These are phyloP conservation scores for Planiliza haematocheilus DNA, from an alignment of 2,113 vertebrate species.

Conservation along the genomic window DNA sequence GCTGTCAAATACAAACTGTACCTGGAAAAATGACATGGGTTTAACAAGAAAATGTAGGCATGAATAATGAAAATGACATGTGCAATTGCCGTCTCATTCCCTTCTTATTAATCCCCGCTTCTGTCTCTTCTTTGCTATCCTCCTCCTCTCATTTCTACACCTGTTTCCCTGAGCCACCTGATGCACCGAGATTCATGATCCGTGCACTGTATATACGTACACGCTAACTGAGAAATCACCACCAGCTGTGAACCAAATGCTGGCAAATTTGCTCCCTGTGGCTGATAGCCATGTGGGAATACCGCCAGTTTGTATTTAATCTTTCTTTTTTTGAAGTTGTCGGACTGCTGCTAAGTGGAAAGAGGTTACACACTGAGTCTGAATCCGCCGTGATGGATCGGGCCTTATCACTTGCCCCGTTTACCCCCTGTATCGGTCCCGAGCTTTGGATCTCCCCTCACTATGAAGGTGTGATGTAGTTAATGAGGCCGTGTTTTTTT, in stretches of 20 bases:
- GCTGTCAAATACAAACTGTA: too few species aligned
- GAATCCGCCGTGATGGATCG: slow-evolving; percentile 7
- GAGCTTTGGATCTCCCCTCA: slow-evolving; percentile 41
- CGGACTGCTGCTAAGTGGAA: slow-evolving; percentile 21
- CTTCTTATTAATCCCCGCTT: background rate
- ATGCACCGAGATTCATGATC: slow-evolving; percentile 27
- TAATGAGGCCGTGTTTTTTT: slow-evolving; percentile 56
- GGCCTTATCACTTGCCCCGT: background rate
- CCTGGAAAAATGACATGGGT: too few species aligned
- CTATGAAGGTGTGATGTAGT: slow-evolving; percentile 55
- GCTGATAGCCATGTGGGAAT: slow-evolving; percentile 39
- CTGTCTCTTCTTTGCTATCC: background rate
- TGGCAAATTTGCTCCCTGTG: slow-evolving; percentile 27
- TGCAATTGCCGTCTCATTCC: background rate
- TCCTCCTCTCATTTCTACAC: background rate
- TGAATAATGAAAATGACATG: too few species aligned
- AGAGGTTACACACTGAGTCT: slow-evolving; percentile 1
- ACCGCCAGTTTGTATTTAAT: slow-evolving; percentile 25
- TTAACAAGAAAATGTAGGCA: too few species aligned
- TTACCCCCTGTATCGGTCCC: slow-evolving; percentile 13
- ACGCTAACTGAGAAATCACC: slow-evolving; percentile 28
- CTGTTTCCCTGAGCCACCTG: slow-evolving; percentile 28
- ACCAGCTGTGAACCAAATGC: slow-evolving; percentile 56
- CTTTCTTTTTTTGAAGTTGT: slow-evolving; percentile 31
- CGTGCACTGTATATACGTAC: background rate